Evolutionary conservation across 2,113 vertebrate genomes (phyloP).

Genomic region (Pholis gunnellus): DNA sequence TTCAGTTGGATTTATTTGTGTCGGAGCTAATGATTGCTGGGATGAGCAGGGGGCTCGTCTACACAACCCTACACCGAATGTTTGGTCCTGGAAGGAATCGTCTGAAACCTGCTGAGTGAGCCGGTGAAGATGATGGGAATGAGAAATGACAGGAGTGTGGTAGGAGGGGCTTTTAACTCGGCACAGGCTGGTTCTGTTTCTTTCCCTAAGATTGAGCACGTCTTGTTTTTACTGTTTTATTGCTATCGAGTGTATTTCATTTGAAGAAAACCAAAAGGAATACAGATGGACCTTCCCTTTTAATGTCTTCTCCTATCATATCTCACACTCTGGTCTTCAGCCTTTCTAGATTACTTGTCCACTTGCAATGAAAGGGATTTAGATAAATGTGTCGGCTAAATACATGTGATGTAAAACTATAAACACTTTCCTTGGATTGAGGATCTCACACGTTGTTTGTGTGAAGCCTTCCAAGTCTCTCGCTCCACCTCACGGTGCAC

Average conservation of each 20-base stretch:
- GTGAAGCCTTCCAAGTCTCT: slow-evolving; percentile 20
- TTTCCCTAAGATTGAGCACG: slow-evolving; percentile 6
- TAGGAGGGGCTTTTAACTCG: slow-evolving; percentile 5
- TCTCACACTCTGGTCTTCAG: background rate
- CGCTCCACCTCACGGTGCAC: slow-evolving; percentile 11
- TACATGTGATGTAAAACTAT: slow-evolving; percentile 2
- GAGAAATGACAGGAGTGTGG: slow-evolving; percentile 30
- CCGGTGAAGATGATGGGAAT: slow-evolving; percentile 24
- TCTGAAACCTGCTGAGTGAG: slow-evolving; percentile 9
- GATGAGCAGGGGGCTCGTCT: background rate
- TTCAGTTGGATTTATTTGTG: slow-evolving; percentile 34
- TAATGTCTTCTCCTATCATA: background rate
- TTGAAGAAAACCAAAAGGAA: background rate
- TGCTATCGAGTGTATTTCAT: background rate
- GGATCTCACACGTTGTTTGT: background rate
- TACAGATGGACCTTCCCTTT: background rate
- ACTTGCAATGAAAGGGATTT: background rate
- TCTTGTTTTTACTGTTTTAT: background rate
- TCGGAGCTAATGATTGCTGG: slow-evolving; percentile 25
- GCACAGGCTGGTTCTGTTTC: slow-evolving; percentile 7
- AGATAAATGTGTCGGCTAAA: background rate
- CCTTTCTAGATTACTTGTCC: background rate
- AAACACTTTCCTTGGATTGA: slow-evolving; percentile 31
- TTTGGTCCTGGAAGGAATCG: slow-evolving; percentile 36
- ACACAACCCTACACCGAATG: background rate